Conservation (phyloP, 2,888 invertebrate species). For the Pantelozetes paolii region DNA sequence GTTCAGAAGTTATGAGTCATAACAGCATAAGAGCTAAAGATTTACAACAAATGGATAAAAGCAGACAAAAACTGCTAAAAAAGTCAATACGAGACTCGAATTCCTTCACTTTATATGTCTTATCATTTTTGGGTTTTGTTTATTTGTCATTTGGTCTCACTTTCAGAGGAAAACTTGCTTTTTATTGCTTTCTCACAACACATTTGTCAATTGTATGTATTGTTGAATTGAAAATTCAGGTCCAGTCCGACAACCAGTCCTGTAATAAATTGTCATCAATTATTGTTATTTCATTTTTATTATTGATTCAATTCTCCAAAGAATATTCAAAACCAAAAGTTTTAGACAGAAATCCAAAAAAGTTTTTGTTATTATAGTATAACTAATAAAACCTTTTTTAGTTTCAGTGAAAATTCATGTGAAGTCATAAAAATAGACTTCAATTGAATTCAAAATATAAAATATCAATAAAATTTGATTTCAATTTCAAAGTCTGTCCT, state of each 20-base stretch:
- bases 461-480: too few species aligned
- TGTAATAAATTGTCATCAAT: background rate
- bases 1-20: background rate
- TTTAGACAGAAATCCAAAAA: background rate
- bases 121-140: background rate
- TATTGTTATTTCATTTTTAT: conserved; percentile 4
- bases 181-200: conserved; percentile 19
- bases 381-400: background rate
- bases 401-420: background rate
- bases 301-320: conserved; percentile 7
- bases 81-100: conserved; percentile 18
- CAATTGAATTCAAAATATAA: too few species aligned
- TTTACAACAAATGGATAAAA: conserved; percentile 6
- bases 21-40: background rate
- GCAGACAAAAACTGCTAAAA: background rate
- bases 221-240: conserved; percentile 4
- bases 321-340: background rate
- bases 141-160: background rate
- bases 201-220: background rate
- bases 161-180: background rate
- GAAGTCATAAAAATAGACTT: too few species aligned
- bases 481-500: too few species aligned
- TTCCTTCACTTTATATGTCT: background rate
- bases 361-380: background rate
- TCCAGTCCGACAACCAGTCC: background rate